These are phyloP conservation scores for Champsocephalus esox DNA, from an alignment of 2,797 vertebrate species.

Conservation along the genomic window DNA sequence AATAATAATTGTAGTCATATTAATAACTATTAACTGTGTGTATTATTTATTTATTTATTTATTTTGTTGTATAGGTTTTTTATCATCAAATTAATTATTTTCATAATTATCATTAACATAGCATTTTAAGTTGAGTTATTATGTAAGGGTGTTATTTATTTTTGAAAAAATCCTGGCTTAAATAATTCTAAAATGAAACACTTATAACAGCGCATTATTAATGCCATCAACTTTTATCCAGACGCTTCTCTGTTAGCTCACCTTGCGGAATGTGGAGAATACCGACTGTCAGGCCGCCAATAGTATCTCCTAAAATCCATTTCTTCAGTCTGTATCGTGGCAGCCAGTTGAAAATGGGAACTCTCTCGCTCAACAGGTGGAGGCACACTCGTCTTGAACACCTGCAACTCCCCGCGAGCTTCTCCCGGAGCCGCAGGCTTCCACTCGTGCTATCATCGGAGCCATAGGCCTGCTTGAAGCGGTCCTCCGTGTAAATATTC, in stretches of 20 bases:
- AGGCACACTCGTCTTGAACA: conserved; percentile 83
- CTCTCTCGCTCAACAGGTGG: conserved; percentile 83
- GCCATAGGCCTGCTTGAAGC: conserved; percentile 86
- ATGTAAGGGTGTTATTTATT: neutral
- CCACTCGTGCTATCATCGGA: conserved; percentile 69
- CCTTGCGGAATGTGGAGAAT: conserved; percentile 95
- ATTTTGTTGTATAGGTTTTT: too few relatives aligned
- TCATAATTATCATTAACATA: too few relatives aligned
- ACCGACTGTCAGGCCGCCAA: conserved; percentile 92
- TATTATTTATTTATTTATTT: neutral
- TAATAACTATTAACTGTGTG: neutral
- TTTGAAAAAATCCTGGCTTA: neutral
- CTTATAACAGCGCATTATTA: neutral
- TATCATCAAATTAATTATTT: too few relatives aligned
- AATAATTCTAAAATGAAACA: neutral
- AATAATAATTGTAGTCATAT: neutral
- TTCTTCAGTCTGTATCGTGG: conserved; percentile 88
- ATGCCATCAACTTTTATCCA: neutral
- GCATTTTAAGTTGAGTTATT: too few relatives aligned
- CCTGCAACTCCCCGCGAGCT: conserved; percentile 75
- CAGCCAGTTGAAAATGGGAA: conserved; percentile 90
- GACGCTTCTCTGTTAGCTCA: conserved; percentile 59
- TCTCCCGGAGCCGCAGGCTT: conserved; percentile 72
- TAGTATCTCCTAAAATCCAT: conserved; percentile 90
- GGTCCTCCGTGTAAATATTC: conserved; percentile 88